Base-by-base conservation (phyloP, 2,797 vertebrate species). In the Florisuga fusca region DNA sequence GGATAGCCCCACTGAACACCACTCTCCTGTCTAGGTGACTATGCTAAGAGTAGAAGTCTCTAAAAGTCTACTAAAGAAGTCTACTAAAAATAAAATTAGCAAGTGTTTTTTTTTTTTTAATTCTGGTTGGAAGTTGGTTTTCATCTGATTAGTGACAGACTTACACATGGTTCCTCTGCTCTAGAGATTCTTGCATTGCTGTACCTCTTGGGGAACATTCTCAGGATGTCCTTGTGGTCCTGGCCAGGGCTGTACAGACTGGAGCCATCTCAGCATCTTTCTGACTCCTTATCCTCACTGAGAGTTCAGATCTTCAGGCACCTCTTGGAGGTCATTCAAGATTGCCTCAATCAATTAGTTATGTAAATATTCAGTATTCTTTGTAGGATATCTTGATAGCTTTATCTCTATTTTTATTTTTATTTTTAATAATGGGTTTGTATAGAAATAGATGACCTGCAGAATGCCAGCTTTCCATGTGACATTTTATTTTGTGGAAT, bases 221-320 rank as follows among this genome's bases (percentile, higher is more conserved):
- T 74, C 20, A 63, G 25, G 6, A 67, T 31, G 8, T 54, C 34
- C 23, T 57, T 69, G 7, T 15, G 22, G 20, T 67, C 0, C 0
- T 18, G 36, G 45, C 5, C 45, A 36, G 0, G 1, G 6, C 58
- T 79, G 71, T 50, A 63, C 75, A 71, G 48, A 27, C 5, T 69
- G 61, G 31, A 78, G 38, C 27, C 31, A 45, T 45, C 43, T 79
- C 63, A 80, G 14, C 20, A 46, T 61, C 51, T 57, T 79, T 57
- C 46, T 68, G 50, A 8, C 26, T 85, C 41, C n/a, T 59, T 16
- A 62, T 82, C 38, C 55, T 13, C 54, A 59, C 29, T 59, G 58
- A 54, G 76, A 88, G 19, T 50, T 82, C 29, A 58, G 62, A 22
- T 78, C 54, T 82, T 57, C 72, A 83, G 54, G 72, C 17, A 63